Conservation (phyloP, 2,113 vertebrate genomes). For the Spermophilus dauricus region DNA sequence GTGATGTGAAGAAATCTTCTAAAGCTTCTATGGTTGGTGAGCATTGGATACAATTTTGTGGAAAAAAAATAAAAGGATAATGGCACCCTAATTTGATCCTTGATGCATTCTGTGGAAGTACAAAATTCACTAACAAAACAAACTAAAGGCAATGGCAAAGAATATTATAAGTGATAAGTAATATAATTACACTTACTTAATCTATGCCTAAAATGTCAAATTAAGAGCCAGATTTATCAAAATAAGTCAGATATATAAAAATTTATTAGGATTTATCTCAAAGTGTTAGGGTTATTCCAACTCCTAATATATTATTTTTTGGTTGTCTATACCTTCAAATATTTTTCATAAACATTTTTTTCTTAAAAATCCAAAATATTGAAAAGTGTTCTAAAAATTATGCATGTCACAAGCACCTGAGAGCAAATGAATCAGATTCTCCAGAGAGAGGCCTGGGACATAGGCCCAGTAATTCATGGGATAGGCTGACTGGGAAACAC, state of each 20-base stretch:
- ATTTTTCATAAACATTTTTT: not conserved
- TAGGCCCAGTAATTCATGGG: not conserved
- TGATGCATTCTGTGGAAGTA: not conserved
- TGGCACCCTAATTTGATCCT: not conserved
- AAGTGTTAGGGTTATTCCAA: not conserved
- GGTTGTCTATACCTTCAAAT: not conserved
- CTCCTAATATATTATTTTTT: conserved; percentile 7
- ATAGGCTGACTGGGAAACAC: not conserved
- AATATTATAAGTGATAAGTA: not conserved
- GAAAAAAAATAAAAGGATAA: not conserved
- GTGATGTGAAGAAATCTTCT: no score
- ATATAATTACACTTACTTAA: not conserved
- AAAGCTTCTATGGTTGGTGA: no score
- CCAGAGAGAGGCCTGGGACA: not conserved
- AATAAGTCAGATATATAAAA: not conserved
- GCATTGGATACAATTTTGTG: no score
- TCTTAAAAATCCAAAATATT: not conserved
- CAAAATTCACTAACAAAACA: not conserved
- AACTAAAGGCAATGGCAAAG: not conserved
- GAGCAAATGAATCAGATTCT: not conserved
- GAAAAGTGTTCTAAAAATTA: not conserved
- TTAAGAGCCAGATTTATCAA: not conserved
- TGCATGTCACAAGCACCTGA: not conserved
- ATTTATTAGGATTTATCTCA: not conserved
- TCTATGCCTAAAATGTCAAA: not conserved